Conservation (phyloP, 1,140 invertebrate genomes). For the Conus betulinus region DNA sequence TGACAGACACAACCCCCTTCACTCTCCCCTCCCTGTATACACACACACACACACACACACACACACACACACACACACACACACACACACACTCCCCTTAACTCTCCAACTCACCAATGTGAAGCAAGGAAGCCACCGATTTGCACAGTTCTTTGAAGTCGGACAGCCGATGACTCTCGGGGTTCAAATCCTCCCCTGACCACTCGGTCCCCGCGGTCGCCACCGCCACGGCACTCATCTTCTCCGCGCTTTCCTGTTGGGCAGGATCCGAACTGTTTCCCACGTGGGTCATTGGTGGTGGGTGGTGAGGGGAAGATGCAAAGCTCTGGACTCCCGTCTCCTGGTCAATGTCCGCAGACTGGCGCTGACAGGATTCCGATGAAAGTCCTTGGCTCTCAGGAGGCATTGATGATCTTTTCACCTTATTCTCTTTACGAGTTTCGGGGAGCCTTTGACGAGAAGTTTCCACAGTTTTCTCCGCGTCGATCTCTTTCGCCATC, state of each 20-base stretch:
- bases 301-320: neutral
- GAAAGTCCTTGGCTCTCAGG: neutral
- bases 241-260: neutral
- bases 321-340: neutral
- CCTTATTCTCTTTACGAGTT: neutral
- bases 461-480: neutral
- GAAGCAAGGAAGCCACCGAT: slow-evolving; percentile 22
- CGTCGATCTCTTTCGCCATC: neutral
- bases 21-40: no score
- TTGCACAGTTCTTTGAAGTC: slow-evolving; percentile 32
- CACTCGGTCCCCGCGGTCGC: neutral
- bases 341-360: neutral
- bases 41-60: no score
- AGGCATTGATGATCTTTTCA: neutral
- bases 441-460: neutral
- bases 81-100: no score
- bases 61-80: no score
- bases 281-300: neutral
- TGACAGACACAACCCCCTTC: neutral
- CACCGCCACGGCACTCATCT: neutral
- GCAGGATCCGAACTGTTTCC: neutral
- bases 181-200: neutral
- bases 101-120: slow-evolving; percentile 19
- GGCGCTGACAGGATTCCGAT: neutral
- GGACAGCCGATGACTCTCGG: slow-evolving; percentile 5